A percentile compares a stretch with the other conserved stretches of the same genome.
Conservation (phyloP, 2,888 invertebrate genomes). For the Teinopalpus imperialis region DNA sequence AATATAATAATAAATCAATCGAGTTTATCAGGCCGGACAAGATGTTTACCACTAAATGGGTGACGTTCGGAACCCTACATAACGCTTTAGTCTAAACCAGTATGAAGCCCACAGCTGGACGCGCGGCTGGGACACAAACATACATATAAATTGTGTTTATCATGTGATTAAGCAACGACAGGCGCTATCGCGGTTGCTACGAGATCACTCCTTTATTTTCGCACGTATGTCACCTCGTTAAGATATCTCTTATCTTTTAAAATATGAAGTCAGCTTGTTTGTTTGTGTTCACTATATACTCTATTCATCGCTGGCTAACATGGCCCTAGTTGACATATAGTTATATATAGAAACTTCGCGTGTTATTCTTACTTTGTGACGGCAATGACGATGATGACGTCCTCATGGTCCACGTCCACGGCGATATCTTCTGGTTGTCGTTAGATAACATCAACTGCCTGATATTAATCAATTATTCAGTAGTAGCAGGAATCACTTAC, state of each 20-base stretch:
- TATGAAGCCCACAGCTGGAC: not conserved
- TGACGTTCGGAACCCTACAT: conserved; percentile 1
- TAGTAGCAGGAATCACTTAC: too few relatives aligned
- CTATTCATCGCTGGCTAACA: too few relatives aligned
- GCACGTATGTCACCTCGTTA: conserved; percentile 2
- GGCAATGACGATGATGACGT: too few relatives aligned
- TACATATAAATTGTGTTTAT: conserved; percentile 10
- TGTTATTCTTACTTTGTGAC: too few relatives aligned
- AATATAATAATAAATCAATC: conserved; percentile 19
- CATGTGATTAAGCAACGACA: conserved; percentile 1
- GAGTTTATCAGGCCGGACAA: not conserved
- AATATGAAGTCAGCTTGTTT: not conserved
- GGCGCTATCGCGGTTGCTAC: not conserved
- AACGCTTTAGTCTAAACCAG: conserved; percentile 4
- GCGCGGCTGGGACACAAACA: conserved; percentile 1
- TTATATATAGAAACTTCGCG: too few relatives aligned
- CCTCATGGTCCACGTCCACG: too few relatives aligned
- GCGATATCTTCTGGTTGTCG: too few relatives aligned
- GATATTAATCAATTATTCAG: too few relatives aligned
- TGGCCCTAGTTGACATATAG: too few relatives aligned
- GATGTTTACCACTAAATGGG: not conserved
- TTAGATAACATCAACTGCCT: too few relatives aligned
- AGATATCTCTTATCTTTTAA: conserved; percentile 5
- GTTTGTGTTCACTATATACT: too few relatives aligned
- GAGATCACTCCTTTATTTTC: conserved; percentile 10